Conservation (phyloP, 1,140 invertebrate genomes). For the Dinoponera quadriceps region DNA sequence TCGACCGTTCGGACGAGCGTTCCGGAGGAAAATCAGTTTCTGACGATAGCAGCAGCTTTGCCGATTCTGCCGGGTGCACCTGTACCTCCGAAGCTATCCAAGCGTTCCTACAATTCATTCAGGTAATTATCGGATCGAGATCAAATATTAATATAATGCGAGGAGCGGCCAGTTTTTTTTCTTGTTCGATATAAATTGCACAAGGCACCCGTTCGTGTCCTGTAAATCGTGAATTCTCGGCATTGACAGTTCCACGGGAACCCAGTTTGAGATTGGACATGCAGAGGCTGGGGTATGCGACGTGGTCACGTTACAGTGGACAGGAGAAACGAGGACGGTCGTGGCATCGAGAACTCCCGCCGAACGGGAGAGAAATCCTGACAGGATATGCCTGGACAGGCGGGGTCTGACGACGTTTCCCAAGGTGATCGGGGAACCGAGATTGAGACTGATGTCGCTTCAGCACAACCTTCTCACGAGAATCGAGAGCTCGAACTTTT, state of each 20-base stretch:
- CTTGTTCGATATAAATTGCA: not conserved
- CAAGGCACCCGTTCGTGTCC: not conserved
- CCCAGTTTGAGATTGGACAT: slow-evolving; percentile 82
- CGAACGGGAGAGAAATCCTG: slow-evolving; percentile 91
- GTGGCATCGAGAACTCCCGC: slow-evolving; percentile 88
- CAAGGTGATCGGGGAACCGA: slow-evolving; percentile 91
- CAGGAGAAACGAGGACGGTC: slow-evolving; percentile 87
- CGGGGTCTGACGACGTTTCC: slow-evolving; percentile 92
- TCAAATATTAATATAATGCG: too few relatives aligned
- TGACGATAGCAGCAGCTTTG: slow-evolving; percentile 88
- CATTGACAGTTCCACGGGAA: slow-evolving; percentile 69
- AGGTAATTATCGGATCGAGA: slow-evolving; percentile 77
- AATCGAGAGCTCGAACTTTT: slow-evolving; percentile 88
- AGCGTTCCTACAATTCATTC: slow-evolving; percentile 86
- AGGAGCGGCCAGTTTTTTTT: not conserved
- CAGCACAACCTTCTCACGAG: slow-evolving; percentile 95
- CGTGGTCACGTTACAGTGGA: slow-evolving; percentile 81
- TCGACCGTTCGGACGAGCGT: slow-evolving; percentile 68
- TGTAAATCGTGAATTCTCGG: slow-evolving; percentile 9
- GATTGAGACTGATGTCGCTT: slow-evolving; percentile 93
- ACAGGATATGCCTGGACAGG: slow-evolving; percentile 92
- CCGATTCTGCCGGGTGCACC: slow-evolving; percentile 83
- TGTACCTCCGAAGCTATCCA: slow-evolving; percentile 84
- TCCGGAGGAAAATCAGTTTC: slow-evolving; percentile 83
- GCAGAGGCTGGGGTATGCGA: slow-evolving; percentile 77